Percentiles rank a stretch among this genome's conserved stretches.
phyloP scores from a whole-genome alignment of 2,113 vertebrate species.

The Chaetodon auriga region DNA sequence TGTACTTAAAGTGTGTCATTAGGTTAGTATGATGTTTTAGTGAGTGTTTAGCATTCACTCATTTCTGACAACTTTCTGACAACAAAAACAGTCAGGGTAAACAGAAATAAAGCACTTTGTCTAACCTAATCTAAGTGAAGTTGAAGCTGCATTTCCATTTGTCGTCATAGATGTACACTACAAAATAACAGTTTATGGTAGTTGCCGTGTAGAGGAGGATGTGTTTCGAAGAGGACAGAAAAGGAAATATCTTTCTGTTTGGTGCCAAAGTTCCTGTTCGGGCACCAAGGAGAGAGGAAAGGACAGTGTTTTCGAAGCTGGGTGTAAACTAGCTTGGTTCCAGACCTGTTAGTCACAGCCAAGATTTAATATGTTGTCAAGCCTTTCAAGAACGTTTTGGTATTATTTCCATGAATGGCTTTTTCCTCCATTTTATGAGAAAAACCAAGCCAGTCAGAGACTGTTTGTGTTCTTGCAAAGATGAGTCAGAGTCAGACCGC shows the following conservation, averaged over 20 bases:
- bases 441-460: not conserved
- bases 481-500: conserved; percentile 6
- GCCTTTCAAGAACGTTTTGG: not conserved
- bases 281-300: conserved; percentile 17
- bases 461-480: not conserved
- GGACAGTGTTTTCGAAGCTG: conserved; percentile 19
- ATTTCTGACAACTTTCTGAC: not conserved
- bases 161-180: not conserved
- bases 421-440: not conserved
- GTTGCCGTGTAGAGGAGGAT: conserved; percentile 41
- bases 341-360: conserved; percentile 4
- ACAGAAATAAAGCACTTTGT: not conserved
- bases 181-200: conserved; percentile 43
- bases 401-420: not conserved
- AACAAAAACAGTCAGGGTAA: not conserved
- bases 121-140: not conserved
- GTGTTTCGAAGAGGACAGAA: conserved; percentile 25
- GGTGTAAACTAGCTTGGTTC: not conserved
- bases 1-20: conserved; percentile 25
- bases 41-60: conserved; percentile 8
- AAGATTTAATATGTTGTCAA: not conserved
- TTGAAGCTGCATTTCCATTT: conserved; percentile 17
- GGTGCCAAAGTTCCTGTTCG: conserved; percentile 36
- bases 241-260: conserved; percentile 16
- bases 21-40: conserved; percentile 12